Conservation (phyloP, 1,140 invertebrate genomes). For the Ditylenchus dipsaci region DNA sequence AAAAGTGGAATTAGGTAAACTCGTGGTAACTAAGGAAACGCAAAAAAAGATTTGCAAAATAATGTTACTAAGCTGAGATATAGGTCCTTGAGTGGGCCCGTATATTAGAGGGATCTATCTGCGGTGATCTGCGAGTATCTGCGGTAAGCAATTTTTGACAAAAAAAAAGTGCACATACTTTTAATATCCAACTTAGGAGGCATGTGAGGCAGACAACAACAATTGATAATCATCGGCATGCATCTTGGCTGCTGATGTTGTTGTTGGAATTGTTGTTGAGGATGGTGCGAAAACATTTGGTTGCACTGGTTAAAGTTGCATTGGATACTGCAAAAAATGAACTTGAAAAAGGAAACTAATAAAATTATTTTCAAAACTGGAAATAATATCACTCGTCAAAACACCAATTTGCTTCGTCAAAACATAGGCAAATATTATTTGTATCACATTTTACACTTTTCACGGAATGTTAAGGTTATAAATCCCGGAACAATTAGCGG, state of each 20-base stretch:
- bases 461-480: too few relatives aligned
- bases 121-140: too few relatives aligned
- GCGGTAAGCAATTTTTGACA: neutral
- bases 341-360: neutral
- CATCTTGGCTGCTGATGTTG: conserved; percentile 3
- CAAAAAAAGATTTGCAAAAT: too few relatives aligned
- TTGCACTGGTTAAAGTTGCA: neutral
- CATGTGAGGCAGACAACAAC: conserved; percentile 1
- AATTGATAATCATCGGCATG: conserved; percentile 4
- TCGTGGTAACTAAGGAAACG: too few relatives aligned
- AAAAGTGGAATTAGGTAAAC: too few relatives aligned
- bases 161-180: neutral
- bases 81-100: too few relatives aligned
- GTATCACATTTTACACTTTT: neutral
- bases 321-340: neutral
- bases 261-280: too few relatives aligned
- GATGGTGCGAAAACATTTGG: too few relatives aligned
- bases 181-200: neutral
- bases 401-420: neutral
- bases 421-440: neutral
- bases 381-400: neutral
- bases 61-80: too few relatives aligned
- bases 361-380: neutral
- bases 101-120: too few relatives aligned
- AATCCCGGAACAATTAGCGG: too few relatives aligned